phyloP scores from a whole-genome alignment of 2,888 invertebrate genomes.

The Arge pagana region DNA sequence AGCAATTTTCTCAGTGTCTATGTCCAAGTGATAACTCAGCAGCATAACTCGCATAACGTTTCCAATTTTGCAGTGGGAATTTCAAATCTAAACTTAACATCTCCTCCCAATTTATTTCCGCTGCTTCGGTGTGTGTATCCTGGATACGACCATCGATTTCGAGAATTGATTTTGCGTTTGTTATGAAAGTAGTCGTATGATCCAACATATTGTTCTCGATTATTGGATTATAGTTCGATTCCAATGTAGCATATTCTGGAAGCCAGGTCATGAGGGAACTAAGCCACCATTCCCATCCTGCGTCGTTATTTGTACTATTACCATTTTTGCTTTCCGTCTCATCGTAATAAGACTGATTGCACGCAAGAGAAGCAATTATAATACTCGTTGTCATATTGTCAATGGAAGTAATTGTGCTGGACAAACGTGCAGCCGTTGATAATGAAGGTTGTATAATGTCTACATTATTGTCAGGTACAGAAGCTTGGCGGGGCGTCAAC shows the following conservation, averaged over 20 bases:
- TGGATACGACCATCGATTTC: slow-evolving; percentile 29
- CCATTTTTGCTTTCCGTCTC: slow-evolving; percentile 21
- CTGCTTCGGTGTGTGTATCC: slow-evolving; percentile 34
- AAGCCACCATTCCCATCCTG: slow-evolving; percentile 47
- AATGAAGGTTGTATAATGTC: background rate
- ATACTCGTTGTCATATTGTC: slow-evolving; percentile 16
- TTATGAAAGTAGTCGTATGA: slow-evolving; percentile 20
- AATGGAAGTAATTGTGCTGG: slow-evolving; percentile 16
- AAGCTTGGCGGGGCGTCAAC: slow-evolving; percentile 34
- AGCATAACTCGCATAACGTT: slow-evolving; percentile 39
- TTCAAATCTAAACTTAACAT: slow-evolving; percentile 39
- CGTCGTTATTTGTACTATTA: slow-evolving; percentile 16
- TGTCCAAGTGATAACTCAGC: slow-evolving; percentile 39
- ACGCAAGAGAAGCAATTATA: slow-evolving; percentile 12
- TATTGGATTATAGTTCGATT: slow-evolving; percentile 12
- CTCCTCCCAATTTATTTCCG: slow-evolving; percentile 45
- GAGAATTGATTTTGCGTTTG: slow-evolving; percentile 35
- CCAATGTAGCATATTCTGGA: slow-evolving; percentile 37
- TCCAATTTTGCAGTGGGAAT: slow-evolving; percentile 42
- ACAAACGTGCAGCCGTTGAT: slow-evolving; percentile 18
- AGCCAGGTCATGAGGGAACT: slow-evolving; percentile 45
- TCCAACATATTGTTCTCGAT: slow-evolving; percentile 7
- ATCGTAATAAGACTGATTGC: slow-evolving; percentile 22
- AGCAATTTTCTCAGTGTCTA: slow-evolving; percentile 28
- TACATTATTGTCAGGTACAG: background rate